These are phyloP conservation scores for Zosterops borbonicus DNA, from an alignment of 2,113 vertebrate species.

Conservation along the genomic window DNA sequence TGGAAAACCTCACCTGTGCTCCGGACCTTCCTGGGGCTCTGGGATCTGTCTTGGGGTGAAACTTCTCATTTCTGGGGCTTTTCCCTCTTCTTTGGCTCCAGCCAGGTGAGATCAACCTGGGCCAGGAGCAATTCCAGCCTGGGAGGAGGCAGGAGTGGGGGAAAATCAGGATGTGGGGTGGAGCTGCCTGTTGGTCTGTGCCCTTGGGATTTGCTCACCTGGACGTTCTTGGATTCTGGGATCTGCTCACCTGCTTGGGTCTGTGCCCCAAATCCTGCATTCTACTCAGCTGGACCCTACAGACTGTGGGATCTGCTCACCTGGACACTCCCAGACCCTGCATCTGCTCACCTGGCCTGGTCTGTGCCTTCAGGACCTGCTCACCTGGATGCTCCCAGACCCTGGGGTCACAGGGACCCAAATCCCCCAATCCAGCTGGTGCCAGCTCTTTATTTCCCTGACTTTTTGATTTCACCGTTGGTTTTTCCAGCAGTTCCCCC, in stretches of 20 bases:
- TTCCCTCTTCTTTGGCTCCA: not conserved
- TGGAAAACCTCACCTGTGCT: not conserved
- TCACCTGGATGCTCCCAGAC: not conserved
- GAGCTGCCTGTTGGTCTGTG: not conserved
- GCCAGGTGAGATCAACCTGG: not conserved
- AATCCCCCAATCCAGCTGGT: not conserved
- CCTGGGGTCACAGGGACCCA: not conserved
- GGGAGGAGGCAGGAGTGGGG: not conserved
- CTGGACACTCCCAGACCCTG: not conserved
- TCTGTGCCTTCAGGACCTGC: too few relatives aligned
- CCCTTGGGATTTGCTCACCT: not conserved
- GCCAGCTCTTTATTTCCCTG: not conserved
- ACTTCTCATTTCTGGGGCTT: not conserved
- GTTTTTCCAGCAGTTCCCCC: not conserved
- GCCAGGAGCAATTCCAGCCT: not conserved
- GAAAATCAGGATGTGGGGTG: accelerated
- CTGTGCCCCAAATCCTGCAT: not conserved
- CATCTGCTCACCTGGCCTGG: not conserved
- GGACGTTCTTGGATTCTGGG: not conserved
- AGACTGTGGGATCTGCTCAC: not conserved
- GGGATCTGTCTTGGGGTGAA: not conserved
- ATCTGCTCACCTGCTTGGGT: not conserved
- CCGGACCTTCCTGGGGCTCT: not conserved
- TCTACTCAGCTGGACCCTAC: not conserved
- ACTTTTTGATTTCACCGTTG: accelerated